Evolutionary conservation across 2,888 invertebrate species (phyloP).

Genomic region (Colletes collaris): DNA sequence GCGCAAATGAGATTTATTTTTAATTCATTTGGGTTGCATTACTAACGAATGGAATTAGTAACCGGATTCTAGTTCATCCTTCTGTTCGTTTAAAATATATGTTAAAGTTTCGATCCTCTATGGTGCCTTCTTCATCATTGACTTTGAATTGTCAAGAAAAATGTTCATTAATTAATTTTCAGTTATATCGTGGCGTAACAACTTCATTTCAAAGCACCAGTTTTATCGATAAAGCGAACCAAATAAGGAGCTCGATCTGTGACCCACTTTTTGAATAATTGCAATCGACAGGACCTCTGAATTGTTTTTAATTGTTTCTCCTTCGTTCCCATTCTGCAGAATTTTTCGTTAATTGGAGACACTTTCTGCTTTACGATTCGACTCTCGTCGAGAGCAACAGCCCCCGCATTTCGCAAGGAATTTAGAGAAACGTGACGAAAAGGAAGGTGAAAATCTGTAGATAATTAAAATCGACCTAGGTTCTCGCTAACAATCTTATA

Average conservation of each 20-base stretch:
- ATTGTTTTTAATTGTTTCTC: constrained; percentile 20
- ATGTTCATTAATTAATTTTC: too few species aligned
- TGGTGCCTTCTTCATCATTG: too few species aligned
- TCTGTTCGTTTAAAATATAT: too few species aligned
- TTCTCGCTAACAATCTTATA: background rate
- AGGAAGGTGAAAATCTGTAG: constrained; percentile 13
- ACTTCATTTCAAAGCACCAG: background rate
- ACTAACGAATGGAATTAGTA: too few species aligned
- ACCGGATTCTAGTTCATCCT: too few species aligned
- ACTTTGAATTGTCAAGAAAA: too few species aligned
- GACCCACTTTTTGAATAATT: constrained; percentile 38
- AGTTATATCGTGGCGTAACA: too few species aligned
- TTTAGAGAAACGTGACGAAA: background rate
- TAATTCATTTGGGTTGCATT: background rate
- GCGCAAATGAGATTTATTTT: background rate
- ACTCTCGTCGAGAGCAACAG: background rate
- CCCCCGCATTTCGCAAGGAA: constrained; percentile 19
- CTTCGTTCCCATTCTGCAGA: background rate
- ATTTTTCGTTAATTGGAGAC: constrained; percentile 48
- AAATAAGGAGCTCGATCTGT: constrained; percentile 11
- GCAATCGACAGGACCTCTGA: constrained; percentile 5
- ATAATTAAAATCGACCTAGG: constrained; percentile 17
- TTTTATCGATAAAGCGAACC: constrained; percentile 12
- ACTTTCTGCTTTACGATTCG: constrained; percentile 17
- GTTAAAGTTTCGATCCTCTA: too few species aligned